Conservation (phyloP, 2,113 vertebrate genomes). For the Antechinus stuartii region DNA sequence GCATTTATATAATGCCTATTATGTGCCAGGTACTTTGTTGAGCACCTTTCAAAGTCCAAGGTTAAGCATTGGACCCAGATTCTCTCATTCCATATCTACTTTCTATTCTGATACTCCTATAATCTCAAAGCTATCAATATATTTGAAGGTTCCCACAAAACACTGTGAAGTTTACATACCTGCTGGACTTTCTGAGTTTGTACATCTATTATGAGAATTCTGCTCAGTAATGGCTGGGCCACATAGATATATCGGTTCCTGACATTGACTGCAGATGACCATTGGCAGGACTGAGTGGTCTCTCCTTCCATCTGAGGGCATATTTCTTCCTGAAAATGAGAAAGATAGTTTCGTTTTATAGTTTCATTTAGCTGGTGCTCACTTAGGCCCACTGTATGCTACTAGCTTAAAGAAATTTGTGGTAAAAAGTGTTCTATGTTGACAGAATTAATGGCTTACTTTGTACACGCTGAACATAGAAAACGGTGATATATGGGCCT, state of each 20-base stretch:
- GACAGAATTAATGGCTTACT: background rate
- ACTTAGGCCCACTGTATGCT: background rate
- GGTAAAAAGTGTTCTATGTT: background rate
- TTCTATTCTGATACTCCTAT: too few relatives aligned
- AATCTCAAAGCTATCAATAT: background rate
- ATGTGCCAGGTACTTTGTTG: background rate
- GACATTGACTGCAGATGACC: slow-evolving; percentile 94
- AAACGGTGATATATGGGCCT: background rate
- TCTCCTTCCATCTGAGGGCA: slow-evolving; percentile 89
- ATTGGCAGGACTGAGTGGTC: slow-evolving; percentile 88
- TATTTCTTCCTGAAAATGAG: slow-evolving; percentile 91
- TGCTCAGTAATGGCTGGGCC: slow-evolving; percentile 91
- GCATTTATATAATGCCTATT: background rate
- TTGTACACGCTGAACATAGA: background rate
- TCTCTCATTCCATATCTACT: too few relatives aligned
- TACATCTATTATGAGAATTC: slow-evolving; percentile 92
- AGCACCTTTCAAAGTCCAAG: too few relatives aligned
- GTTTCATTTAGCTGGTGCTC: background rate
- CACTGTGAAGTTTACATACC: slow-evolving; percentile 82
- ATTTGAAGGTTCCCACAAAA: background rate
- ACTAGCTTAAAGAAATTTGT: background rate
- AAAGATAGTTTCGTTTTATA: background rate
- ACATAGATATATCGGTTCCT: slow-evolving; percentile 95
- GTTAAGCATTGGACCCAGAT: too few relatives aligned
- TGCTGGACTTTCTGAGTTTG: slow-evolving; percentile 95